Base-by-base conservation (phyloP, 2,113 vertebrate species). In the Hiodon alosoides region DNA sequence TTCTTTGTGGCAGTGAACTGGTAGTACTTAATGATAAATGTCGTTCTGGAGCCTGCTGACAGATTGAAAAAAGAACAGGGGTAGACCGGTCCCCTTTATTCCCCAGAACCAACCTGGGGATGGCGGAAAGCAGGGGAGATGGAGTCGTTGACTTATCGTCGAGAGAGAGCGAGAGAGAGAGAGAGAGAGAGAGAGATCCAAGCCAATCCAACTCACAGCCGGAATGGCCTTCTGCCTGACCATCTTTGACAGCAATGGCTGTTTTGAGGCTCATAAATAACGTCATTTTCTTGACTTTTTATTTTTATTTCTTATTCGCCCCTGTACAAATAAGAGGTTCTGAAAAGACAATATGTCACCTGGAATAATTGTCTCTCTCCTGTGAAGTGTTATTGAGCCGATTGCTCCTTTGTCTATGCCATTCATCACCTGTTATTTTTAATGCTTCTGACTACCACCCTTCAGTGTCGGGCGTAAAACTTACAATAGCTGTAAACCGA, bases 251-350 rank as follows among this genome's bases (percentile, higher is more conserved):
- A 73, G 58, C 17, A 50, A 62, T 17, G 62, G 59, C 7, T 14
- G n/a, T 47, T n/a, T 58, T 4, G 58, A 51, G 71, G 46, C 31
- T 73, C 50, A 17, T 74, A 46, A 73, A 66, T 74, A 66, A 46
- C 51, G 47, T 52, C 5, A 55, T 50, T 66, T 66, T 74, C 61
- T 14, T 7, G 47, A 48, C 13, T 64, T n/a, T 61, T 73, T 31
- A 31, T 31, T 62, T 64, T 62, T 50, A 73, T 62, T 72, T 72
- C 31, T 68, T 6, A 68, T 54, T 54, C 58, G 57, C 47, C 50
- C 14, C n/a, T 66, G 51, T 66, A 48, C 17, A 65, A 55, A 54
- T 74, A 67, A 67, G 1, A 74, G n/a, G 51, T 51, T 46, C 61
- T 53, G 11, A 55, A 46, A 9, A 74, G 61, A 74, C 62, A 66